These are phyloP conservation scores for Hyalella azteca DNA, from an alignment of 2,888 invertebrate genomes.

Conservation along the genomic window DNA sequence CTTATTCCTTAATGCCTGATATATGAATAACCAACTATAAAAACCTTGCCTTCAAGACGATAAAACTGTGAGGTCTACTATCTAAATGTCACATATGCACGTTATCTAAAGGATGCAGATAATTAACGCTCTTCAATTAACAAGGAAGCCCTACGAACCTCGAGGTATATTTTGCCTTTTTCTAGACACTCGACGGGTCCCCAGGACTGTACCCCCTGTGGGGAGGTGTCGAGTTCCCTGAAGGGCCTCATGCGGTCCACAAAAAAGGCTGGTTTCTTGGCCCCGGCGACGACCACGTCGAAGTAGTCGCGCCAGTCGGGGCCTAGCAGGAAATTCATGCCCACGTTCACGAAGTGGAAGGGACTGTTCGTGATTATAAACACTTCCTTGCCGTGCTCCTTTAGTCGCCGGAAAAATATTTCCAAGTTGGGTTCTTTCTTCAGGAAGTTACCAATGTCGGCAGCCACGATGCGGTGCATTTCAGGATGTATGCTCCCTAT, in stretches of 20 bases:
- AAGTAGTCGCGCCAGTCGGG: conserved; percentile 87
- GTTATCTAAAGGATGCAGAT: no score
- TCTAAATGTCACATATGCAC: no score
- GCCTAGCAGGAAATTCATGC: conserved; percentile 89
- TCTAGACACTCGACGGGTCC: conserved; percentile 85
- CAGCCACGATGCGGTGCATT: conserved; percentile 87
- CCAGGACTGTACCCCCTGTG: conserved; percentile 86
- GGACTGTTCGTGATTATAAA: conserved; percentile 98
- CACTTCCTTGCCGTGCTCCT: conserved; percentile 79
- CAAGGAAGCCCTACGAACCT: conserved; percentile 69
- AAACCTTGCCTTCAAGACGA: no score
- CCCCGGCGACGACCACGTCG: conserved; percentile 92
- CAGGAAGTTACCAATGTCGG: conserved; percentile 80
- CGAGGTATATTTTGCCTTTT: conserved; percentile 89
- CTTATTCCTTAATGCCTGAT: no score
- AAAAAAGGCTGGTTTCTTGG: conserved; percentile 95
- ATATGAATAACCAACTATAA: no score
- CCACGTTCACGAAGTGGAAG: conserved; percentile 85
- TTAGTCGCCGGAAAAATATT: conserved; percentile 77
- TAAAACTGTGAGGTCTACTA: no score
- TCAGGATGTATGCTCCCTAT: conserved; percentile 85
- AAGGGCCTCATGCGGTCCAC: conserved; percentile 90
- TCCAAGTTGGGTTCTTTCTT: conserved; percentile 76
- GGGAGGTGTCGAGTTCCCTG: conserved; percentile 80
- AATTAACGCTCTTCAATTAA: not conserved